Evolutionary conservation across 2,113 vertebrate genomes (phyloP).

Genomic region (Bubo blakistoni): DNA sequence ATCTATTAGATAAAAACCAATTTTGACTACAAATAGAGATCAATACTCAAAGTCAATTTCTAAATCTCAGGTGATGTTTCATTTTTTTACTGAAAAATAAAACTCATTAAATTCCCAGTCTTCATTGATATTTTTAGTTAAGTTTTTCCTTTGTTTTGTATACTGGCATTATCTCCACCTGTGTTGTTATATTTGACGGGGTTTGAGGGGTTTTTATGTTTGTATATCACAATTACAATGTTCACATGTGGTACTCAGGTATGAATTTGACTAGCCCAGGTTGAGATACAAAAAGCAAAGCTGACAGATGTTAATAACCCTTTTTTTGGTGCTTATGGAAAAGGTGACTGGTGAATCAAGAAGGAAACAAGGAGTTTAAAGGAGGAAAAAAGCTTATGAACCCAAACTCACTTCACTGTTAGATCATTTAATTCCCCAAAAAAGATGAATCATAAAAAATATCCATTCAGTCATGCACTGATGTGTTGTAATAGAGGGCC

Average conservation of each 20-base stretch:
- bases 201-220: fast-evolving
- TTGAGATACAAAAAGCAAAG: not conserved
- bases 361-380: not conserved
- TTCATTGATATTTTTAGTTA: not conserved
- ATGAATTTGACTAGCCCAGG: not conserved
- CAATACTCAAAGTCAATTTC: not conserved
- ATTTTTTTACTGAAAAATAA: not conserved
- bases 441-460: not conserved
- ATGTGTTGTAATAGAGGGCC: not conserved
- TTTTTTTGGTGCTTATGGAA: not conserved
- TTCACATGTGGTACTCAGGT: not conserved
- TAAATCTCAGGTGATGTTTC: not conserved
- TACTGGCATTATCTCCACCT: not conserved
- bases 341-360: not conserved
- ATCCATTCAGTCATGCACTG: not conserved
- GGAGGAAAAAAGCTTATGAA: not conserved
- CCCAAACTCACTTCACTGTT: not conserved
- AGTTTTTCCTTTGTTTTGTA: not conserved
- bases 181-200: not conserved
- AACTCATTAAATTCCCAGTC: not conserved
- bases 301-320: fast-evolving
- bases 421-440: not conserved
- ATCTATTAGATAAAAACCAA: not conserved
- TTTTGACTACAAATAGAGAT: not conserved
- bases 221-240: not conserved